Percentiles rank a stretch among this genome's conserved stretches.
These are phyloP conservation scores for Zapornia atra DNA, from an alignment of 2,113 vertebrate genomes.

Conservation along the genomic window DNA sequence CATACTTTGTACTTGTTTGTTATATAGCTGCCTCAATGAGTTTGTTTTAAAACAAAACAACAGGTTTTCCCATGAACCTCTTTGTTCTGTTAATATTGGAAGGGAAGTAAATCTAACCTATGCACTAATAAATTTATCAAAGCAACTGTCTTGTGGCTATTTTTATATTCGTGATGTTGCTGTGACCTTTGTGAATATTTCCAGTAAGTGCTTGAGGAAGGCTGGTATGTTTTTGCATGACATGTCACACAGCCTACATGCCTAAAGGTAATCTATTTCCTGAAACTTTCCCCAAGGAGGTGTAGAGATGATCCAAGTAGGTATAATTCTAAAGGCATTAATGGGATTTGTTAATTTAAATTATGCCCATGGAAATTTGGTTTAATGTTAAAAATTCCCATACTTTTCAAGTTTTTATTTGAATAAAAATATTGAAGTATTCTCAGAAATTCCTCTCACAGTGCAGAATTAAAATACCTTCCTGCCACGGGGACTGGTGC, in stretches of 20 bases:
- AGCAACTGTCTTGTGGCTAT: background rate
- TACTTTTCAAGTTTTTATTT: no score
- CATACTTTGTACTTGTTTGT: background rate
- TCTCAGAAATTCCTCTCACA: background rate
- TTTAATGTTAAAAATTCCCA: no score
- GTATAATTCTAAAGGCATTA: background rate
- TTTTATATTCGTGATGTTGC: background rate
- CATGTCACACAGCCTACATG: fast-evolving
- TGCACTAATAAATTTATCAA: conserved; percentile 69
- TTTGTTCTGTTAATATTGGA: background rate
- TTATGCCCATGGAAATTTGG: background rate
- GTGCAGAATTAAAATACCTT: background rate
- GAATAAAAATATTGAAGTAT: background rate
- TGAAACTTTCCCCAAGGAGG: background rate
- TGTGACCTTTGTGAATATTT: background rate
- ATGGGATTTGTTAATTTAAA: background rate
- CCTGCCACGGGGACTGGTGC: background rate
- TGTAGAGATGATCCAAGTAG: background rate
- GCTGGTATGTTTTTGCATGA: background rate
- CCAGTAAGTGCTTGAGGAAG: background rate
- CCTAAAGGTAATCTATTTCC: background rate
- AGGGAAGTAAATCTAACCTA: conserved; percentile 28
- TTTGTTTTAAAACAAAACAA: conserved; percentile 22
- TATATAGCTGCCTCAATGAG: conserved; percentile 9
- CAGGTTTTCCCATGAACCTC: background rate